Evolutionary conservation across 2,113 vertebrate species (phyloP), one percentile per base, ranked within the genome.

Genomic region (Lathamus discolor): DNA sequence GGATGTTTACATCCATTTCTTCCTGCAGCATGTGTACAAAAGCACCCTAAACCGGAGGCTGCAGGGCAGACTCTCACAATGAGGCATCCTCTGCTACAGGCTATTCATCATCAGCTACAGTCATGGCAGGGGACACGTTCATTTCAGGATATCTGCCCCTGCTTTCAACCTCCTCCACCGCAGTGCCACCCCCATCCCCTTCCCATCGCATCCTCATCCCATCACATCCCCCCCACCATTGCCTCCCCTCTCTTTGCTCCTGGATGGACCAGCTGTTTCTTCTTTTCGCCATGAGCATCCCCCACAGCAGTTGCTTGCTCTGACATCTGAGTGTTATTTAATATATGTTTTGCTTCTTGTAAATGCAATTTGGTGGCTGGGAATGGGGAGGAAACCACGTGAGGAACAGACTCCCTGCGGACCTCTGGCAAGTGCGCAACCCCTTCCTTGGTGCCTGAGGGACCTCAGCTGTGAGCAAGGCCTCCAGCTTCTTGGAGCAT

Each of bases 301-400:
- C 93, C 78, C 90, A 16, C 67, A 75, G 93, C 90, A 28, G 57
- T 66, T 24, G 15, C 63, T 93, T 24, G 33, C 73, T 88, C 80
- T 88, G 95, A 86, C 92, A 93, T 84, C 81, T 17, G 0, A 51
- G 78, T 41, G 11, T 83, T 88, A 74, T 93, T 96, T 94, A 78
- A 93, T 93, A 76, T 81, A 87, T 64, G 43, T 72, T 97, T 95
- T 83, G 49, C 73, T 95, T 77, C 93, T 94, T 78, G 64, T 73
- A 91, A 91, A 78, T 64, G 86, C 73, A 62, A 69, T 88, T 93
- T 87, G 74, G 92, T 92, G 83, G 73, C 90, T 93, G 92, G 48
- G 90, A 89, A 91, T 8, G 48, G 39, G 86, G 86, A 90, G 66
- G 86, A 87, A 78, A 37, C 55, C 88, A 93, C 9, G 39, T 92